A percentile compares a stretch with the other conserved stretches of the same genome.
Evolutionary conservation across 2,888 invertebrate species (phyloP).

Genomic region (Apodemia zela): DNA sequence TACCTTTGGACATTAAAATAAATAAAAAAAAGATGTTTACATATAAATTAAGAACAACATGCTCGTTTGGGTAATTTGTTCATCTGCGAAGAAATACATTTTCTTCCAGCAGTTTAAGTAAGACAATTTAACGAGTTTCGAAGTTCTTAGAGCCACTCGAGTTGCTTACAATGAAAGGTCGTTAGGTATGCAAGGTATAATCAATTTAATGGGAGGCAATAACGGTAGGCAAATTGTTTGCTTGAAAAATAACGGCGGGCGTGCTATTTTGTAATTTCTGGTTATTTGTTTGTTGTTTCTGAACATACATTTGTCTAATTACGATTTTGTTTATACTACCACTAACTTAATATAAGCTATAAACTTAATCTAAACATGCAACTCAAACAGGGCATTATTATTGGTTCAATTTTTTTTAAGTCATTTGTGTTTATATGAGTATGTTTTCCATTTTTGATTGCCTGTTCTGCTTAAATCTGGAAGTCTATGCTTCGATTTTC

Average conservation of each 20-base stretch:
- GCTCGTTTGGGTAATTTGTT: no score
- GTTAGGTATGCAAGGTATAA: slow-evolving; percentile 23
- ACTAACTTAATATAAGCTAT: no score
- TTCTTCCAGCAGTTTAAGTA: slow-evolving; percentile 30
- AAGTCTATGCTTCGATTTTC: no score
- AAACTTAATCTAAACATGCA: no score
- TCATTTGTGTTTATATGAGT: no score
- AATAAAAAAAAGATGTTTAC: no score
- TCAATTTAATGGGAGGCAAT: slow-evolving; percentile 15
- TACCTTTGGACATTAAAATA: no score
- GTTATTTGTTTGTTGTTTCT: not conserved
- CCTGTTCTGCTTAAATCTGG: no score
- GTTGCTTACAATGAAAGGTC: slow-evolving; percentile 26
- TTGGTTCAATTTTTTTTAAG: no score
- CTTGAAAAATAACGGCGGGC: slow-evolving; percentile 1
- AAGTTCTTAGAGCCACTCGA: slow-evolving; percentile 31
- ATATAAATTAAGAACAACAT: no score
- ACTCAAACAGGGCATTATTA: no score
- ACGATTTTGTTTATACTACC: not conserved
- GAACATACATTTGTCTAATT: not conserved
- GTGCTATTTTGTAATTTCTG: slow-evolving; percentile 5
- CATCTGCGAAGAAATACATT: not conserved
- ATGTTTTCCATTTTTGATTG: no score
- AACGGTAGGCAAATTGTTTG: slow-evolving; percentile 6
- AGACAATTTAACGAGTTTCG: slow-evolving; percentile 32